phyloP scores from a whole-genome alignment of 2,888 invertebrate species.

The Eurytoma adleriae region DNA sequence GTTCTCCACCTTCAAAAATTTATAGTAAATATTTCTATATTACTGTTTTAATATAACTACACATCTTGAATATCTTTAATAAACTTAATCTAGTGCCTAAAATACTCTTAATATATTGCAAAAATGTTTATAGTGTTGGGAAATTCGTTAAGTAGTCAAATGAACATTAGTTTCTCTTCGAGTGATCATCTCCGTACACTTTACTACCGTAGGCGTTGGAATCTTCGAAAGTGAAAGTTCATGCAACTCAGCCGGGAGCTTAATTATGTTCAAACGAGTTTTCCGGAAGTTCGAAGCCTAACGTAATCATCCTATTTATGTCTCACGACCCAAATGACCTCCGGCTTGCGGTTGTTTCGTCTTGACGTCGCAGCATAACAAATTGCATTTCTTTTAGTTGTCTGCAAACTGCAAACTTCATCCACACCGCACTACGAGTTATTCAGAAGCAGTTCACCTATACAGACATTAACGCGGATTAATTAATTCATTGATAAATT shows the following conservation, averaged over 20 bases:
- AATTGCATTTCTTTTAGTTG: slow-evolving; percentile 8
- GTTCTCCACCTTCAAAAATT: no score
- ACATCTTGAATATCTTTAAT: neutral
- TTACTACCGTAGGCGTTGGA: neutral
- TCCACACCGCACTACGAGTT: no score
- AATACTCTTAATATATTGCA: neutral
- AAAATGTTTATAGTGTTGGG: neutral
- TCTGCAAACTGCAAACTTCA: no score
- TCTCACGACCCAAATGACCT: slow-evolving; percentile 52
- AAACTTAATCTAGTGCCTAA: neutral
- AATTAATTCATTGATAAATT: no score
- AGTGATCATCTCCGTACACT: slow-evolving; percentile 28
- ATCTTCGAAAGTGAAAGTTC: slow-evolving; percentile 41
- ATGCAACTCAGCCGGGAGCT: slow-evolving; percentile 42
- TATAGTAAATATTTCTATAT: no score
- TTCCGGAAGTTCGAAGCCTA: slow-evolving; percentile 49
- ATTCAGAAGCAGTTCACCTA: no score
- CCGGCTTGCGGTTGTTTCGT: slow-evolving; percentile 42
- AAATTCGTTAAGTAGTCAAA: slow-evolving; percentile 16
- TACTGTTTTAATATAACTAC: neutral
- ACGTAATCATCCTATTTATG: slow-evolving; percentile 62
- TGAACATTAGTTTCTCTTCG: slow-evolving; percentile 23
- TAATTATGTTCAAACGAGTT: slow-evolving; percentile 59
- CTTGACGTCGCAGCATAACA: slow-evolving; percentile 8
- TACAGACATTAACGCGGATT: no score